These are phyloP conservation scores for Andrena bicolor DNA, from an alignment of 2,888 invertebrate species.

Conservation along the genomic window DNA sequence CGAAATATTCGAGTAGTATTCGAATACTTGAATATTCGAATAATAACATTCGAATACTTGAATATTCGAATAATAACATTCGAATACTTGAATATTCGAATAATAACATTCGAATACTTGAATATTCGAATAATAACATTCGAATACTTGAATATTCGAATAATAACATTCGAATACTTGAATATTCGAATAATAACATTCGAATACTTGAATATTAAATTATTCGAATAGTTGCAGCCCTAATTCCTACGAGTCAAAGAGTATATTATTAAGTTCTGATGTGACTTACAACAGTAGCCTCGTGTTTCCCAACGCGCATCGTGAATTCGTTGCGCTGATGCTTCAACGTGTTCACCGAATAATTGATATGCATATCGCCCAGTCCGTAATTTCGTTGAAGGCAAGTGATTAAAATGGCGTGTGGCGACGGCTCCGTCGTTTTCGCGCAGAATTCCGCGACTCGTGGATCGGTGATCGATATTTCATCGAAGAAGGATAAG, in stretches of 20 bases:
- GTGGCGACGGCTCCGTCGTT: constrained; percentile 97
- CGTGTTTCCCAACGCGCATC: constrained; percentile 97
- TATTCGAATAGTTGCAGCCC: too few species aligned
- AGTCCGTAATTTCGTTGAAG: constrained; percentile 96
- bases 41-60: too few species aligned
- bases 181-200: too few species aligned
- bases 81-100: too few species aligned
- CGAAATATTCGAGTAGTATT: too few species aligned
- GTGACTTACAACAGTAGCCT: constrained; percentile 90
- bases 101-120: too few species aligned
- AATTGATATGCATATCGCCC: constrained; percentile 94
- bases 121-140: too few species aligned
- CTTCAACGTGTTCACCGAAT: constrained; percentile 94
- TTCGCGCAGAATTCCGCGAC: constrained; percentile 98
- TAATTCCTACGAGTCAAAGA: neutral
- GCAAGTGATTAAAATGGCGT: constrained; percentile 96
- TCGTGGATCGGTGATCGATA: constrained; percentile 96
- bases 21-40: too few species aligned
- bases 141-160: too few species aligned
- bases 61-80: too few species aligned
- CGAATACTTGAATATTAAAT: too few species aligned
- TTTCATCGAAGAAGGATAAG: constrained; percentile 93
- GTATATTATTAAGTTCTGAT: neutral
- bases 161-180: too few species aligned
- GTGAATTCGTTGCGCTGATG: constrained; percentile 97